Percentiles rank a stretch among this genome's conserved stretches.
Conservation (phyloP, 2,113 vertebrate species). For the Sylvietta virens region DNA sequence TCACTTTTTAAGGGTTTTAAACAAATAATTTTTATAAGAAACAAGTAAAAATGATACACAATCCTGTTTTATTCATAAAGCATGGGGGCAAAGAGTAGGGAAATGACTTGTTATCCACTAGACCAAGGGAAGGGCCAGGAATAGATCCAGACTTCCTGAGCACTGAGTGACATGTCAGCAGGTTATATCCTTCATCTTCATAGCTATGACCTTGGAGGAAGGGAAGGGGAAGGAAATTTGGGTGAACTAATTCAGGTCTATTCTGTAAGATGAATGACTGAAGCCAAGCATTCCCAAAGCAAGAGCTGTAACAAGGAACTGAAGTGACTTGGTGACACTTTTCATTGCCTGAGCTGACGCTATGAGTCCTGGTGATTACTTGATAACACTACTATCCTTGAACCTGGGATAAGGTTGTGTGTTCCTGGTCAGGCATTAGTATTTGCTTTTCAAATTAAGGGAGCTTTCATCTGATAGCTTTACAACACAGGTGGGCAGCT, state of each 20-base stretch:
- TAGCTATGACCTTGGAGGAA: neutral
- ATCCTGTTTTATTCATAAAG: neutral
- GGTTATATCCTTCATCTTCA: neutral
- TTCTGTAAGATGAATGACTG: neutral
- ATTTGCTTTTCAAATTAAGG: slow-evolving; percentile 19
- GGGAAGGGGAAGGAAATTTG: neutral
- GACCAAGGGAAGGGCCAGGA: slow-evolving; percentile 2
- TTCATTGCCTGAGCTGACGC: neutral
- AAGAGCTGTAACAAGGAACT: neutral
- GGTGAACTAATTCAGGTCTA: neutral
- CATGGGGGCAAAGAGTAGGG: neutral
- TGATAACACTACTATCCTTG: neutral
- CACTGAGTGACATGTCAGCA: neutral
- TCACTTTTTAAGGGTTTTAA: neutral
- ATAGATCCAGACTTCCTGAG: slow-evolving; percentile 38
- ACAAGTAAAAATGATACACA: neutral
- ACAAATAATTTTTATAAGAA: neutral
- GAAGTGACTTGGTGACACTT: neutral
- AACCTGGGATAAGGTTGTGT: neutral
- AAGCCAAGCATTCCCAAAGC: neutral
- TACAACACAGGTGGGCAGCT: neutral
- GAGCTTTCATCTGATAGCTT: neutral
- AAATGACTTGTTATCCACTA: neutral
- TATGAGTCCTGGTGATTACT: neutral
- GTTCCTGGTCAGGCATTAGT: neutral